These are phyloP conservation scores for Scyliorhinus canicula DNA, from an alignment of 2,797 vertebrate genomes.

Conservation along the genomic window DNA sequence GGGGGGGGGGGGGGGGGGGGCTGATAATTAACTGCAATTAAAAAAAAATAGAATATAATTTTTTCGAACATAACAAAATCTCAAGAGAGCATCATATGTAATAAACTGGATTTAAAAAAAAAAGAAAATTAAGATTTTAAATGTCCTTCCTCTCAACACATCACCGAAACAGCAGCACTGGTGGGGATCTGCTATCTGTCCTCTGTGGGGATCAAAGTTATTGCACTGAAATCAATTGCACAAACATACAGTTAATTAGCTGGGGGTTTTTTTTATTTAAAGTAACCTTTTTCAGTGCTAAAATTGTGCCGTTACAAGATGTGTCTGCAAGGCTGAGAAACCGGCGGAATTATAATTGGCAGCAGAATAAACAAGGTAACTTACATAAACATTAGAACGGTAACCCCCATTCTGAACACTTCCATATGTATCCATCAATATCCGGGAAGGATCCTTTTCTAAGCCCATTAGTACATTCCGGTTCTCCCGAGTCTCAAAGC, in stretches of 20 bases:
- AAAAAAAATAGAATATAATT: neutral
- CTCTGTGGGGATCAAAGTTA: neutral
- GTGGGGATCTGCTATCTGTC: neutral
- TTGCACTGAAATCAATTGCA: slow-evolving; percentile 11
- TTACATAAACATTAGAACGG: slow-evolving; percentile 61
- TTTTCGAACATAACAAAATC: neutral
- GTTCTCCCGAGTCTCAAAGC: slow-evolving; percentile 55
- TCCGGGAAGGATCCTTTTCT: slow-evolving; percentile 51
- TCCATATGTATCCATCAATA: slow-evolving; percentile 57
- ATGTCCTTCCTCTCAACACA: neutral
- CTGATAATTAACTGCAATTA: neutral
- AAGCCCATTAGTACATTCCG: slow-evolving; percentile 62
- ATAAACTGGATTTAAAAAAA: neutral
- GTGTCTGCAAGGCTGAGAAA: neutral
- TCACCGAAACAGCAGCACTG: neutral
- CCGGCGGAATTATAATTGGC: neutral
- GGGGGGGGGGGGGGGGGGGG: too few species aligned
- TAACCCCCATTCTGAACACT: slow-evolving; percentile 59
- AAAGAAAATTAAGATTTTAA: neutral
- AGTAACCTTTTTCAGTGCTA: neutral
- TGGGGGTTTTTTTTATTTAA: neutral
- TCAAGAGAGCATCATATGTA: too few species aligned
- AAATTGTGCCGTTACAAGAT: neutral
- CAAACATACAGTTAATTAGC: neutral
- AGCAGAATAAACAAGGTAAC: slow-evolving; percentile 40